Base-by-base conservation (phyloP, 1,140 invertebrate species). In the Asobara japonica region DNA sequence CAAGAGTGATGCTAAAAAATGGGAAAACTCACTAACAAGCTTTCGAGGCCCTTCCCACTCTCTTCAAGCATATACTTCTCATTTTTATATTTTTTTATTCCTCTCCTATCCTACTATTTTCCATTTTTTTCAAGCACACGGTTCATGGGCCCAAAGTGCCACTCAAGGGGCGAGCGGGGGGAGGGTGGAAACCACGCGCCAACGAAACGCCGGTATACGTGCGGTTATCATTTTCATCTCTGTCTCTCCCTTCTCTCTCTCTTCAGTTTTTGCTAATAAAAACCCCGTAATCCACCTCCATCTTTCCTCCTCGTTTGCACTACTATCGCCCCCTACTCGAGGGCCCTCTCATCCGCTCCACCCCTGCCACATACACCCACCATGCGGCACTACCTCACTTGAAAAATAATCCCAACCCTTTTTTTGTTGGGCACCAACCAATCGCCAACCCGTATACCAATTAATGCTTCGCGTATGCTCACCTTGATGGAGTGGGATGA, bases 21-120 rank as follows among this genome's bases (percentile, higher is more conserved):
- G 45, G 77, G 76, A 78, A 81, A 83, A 78, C 74, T 80, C 77
- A 75, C 80, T 85, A 85, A 85, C 80, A 79, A 85, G 83, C 81
- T 83, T 82, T 83, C 77, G 80, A 81, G 76, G 48, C 66, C 33
- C 64, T 72, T 65, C 65, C 29, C 30, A 27, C 41, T 66, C 22
- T 16, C 30, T 33, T 33, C 61, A 33, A 64, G 69, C 45, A n/a
- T 64, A 56, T 30, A 48, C 31, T 45, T 45, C 10, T 13, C 41
- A 45, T 68, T 31, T 33, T 36, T 72, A 27, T 65, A 29, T 78
- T 82, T 79, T 77, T 77, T 69, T n/a, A n/a, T n/a, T n/a, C 72
- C 74, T 72, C 74, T 65, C 22, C 18, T 65, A n/a, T n/a, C 31
- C 18, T 61, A 62, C 29, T 72, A 25, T 61, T 27, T 67, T 38